A percentile compares a stretch with the other conserved stretches of the same genome.
Conservation (phyloP, 2,888 invertebrate genomes). For the Proisotoma minuta region DNA sequence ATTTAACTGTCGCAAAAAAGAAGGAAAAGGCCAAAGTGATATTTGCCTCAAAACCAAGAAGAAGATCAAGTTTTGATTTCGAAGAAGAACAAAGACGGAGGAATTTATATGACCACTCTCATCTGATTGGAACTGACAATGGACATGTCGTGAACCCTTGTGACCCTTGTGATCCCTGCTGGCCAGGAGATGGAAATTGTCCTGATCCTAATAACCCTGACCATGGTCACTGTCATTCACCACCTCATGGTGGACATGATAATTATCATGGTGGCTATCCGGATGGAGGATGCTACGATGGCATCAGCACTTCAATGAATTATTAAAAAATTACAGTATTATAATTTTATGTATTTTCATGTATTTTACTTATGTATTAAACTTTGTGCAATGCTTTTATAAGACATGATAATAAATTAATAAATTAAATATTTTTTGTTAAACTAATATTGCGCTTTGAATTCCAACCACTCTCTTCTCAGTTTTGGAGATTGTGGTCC, state of each 20-base stretch:
- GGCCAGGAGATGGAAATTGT: too few species aligned
- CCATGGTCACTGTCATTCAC: not conserved
- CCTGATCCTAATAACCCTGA: not conserved
- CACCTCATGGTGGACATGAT: not conserved
- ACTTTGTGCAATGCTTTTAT: too few species aligned
- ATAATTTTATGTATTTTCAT: too few species aligned
- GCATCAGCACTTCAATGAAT: not conserved
- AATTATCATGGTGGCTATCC: not conserved
- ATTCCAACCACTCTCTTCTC: slow-evolving; percentile 23
- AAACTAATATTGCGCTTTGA: too few species aligned
- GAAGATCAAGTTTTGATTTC: not conserved
- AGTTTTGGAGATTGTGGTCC: slow-evolving; percentile 41
- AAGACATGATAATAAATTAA: too few species aligned
- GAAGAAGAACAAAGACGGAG: not conserved
- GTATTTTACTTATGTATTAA: too few species aligned
- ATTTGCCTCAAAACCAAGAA: too few species aligned
- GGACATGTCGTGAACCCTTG: too few species aligned
- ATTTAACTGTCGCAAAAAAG: not conserved
- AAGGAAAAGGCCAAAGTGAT: not conserved
- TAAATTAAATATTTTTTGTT: too few species aligned
- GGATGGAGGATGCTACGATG: not conserved
- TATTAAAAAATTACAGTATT: not conserved
- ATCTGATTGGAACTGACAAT: not conserved
- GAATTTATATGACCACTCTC: not conserved
- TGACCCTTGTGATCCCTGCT: not conserved